phyloP scores from a whole-genome alignment of 1,140 invertebrate species.

The Phthorimaea operculella region DNA sequence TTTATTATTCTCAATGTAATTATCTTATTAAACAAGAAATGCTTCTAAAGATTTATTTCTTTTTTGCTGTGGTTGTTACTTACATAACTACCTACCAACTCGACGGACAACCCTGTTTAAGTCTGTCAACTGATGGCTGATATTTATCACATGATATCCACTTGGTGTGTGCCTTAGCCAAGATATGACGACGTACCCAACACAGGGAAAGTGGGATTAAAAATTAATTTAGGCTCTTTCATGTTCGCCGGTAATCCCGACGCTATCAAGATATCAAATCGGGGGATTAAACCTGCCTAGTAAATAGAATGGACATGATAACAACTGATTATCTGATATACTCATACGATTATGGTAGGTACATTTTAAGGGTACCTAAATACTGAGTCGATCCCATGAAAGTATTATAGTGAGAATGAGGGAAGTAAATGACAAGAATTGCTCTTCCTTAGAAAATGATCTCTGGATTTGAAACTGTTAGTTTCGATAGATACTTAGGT shows the following conservation, averaged over 20 bases:
- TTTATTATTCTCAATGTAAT: too few relatives aligned
- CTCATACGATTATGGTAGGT: not conserved
- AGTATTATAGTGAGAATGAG: too few relatives aligned
- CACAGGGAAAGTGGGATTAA: conserved; percentile 54
- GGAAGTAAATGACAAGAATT: too few relatives aligned
- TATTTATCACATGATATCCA: conserved; percentile 16
- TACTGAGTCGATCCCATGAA: too few relatives aligned
- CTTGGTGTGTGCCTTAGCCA: conserved; percentile 31
- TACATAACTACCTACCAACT: too few relatives aligned
- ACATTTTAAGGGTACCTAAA: not conserved
- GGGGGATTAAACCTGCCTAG: conserved; percentile 55
- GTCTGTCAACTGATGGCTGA: not conserved
- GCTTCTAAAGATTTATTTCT: too few relatives aligned
- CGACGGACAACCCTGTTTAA: too few relatives aligned
- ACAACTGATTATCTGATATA: conserved; percentile 40
- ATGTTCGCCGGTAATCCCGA: conserved; percentile 62
- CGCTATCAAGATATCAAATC: conserved; percentile 61
- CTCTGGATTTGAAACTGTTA: too few relatives aligned
- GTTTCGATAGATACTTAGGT: too few relatives aligned
- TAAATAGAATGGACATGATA: conserved; percentile 57
- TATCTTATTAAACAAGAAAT: too few relatives aligned
- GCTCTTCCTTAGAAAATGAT: too few relatives aligned
- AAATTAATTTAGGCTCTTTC: conserved; percentile 63
- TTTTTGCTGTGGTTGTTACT: too few relatives aligned
- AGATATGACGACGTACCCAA: conserved; percentile 35